Percentiles rank a stretch among this genome's conserved stretches.
These are phyloP conservation scores for Drosophila limbata DNA, from an alignment of 2,888 invertebrate genomes.

Conservation along the genomic window DNA sequence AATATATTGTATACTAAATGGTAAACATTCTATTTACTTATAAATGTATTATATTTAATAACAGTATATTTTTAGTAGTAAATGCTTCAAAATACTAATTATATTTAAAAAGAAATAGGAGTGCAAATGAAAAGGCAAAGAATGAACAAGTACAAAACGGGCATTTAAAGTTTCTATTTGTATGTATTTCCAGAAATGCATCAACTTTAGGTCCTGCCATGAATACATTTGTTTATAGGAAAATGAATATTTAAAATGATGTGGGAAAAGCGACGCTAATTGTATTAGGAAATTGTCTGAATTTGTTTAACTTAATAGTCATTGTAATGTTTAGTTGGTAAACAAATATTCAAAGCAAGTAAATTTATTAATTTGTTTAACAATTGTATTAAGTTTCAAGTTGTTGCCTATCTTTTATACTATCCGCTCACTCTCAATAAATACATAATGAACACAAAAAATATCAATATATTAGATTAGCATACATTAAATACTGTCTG, in stretches of 20 bases:
- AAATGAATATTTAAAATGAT: slow-evolving; percentile 9
- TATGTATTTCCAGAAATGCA: slow-evolving; percentile 44
- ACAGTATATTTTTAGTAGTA: slow-evolving; percentile 18
- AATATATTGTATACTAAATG: slow-evolving; percentile 24
- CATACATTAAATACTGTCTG: slow-evolving; percentile 5
- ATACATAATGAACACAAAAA: slow-evolving; percentile 20
- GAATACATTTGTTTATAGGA: slow-evolving; percentile 21
- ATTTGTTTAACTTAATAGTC: not conserved
- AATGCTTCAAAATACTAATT: slow-evolving; percentile 23
- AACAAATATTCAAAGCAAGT: slow-evolving; percentile 3
- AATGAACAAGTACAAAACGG: slow-evolving; percentile 19
- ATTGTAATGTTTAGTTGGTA: slow-evolving; percentile 16
- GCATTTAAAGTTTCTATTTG: slow-evolving; percentile 16
- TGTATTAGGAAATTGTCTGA: slow-evolving; percentile 23
- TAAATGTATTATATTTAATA: slow-evolving; percentile 33
- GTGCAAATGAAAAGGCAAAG: slow-evolving; percentile 19
- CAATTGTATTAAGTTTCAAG: slow-evolving; percentile 5
- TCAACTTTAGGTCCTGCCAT: slow-evolving; percentile 18
- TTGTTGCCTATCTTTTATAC: slow-evolving; percentile 5
- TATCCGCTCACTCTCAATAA: slow-evolving; percentile 7
- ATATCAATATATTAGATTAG: not conserved
- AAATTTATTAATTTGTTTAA: slow-evolving; percentile 16
- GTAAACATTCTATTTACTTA: slow-evolving; percentile 15
- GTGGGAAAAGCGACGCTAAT: slow-evolving; percentile 33
- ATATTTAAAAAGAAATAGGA: slow-evolving; percentile 23